Percentiles rank a stretch among this genome's conserved stretches.
These are phyloP conservation scores for Beaufortia kweichowensis DNA, from an alignment of 2,113 vertebrate genomes.

Conservation along the genomic window DNA sequence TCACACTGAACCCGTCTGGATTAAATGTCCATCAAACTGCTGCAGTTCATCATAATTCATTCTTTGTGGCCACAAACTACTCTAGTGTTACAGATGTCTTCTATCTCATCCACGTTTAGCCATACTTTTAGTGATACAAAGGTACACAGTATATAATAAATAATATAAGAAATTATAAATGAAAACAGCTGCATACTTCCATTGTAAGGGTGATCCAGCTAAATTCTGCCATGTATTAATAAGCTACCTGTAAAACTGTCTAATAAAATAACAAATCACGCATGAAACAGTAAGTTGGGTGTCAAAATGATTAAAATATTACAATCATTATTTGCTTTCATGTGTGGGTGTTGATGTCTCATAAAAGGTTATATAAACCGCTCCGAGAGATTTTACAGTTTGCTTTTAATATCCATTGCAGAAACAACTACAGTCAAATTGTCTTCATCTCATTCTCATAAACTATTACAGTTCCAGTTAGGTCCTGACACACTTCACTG, in stretches of 20 bases:
- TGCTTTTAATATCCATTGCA: constrained; percentile 37
- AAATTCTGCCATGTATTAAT: neutral
- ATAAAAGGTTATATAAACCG: constrained; percentile 36
- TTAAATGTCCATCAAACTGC: constrained; percentile 53
- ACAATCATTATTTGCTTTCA: constrained; percentile 39
- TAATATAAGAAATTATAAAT: neutral
- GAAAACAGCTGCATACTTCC: neutral
- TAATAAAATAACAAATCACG: constrained; percentile 24
- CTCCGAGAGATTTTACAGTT: constrained; percentile 10
- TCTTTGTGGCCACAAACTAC: constrained; percentile 19
- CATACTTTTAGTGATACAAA: constrained; percentile 14
- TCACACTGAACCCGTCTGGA: constrained; percentile 40
- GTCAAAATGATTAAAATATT: constrained; percentile 41
- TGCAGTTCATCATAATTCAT: constrained; percentile 44
- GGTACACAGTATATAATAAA: neutral
- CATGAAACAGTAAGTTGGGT: constrained; percentile 30
- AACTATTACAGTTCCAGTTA: neutral
- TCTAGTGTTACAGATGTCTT: constrained; percentile 33
- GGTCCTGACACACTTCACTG: neutral
- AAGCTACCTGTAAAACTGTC: neutral
- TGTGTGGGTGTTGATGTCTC: neutral
- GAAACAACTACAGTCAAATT: constrained; percentile 28
- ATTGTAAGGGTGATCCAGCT: neutral
- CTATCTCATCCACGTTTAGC: neutral
- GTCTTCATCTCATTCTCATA: constrained; percentile 18